Evolutionary conservation across 2,888 invertebrate genomes (phyloP).

Genomic region (Coleophora flavipennella): DNA sequence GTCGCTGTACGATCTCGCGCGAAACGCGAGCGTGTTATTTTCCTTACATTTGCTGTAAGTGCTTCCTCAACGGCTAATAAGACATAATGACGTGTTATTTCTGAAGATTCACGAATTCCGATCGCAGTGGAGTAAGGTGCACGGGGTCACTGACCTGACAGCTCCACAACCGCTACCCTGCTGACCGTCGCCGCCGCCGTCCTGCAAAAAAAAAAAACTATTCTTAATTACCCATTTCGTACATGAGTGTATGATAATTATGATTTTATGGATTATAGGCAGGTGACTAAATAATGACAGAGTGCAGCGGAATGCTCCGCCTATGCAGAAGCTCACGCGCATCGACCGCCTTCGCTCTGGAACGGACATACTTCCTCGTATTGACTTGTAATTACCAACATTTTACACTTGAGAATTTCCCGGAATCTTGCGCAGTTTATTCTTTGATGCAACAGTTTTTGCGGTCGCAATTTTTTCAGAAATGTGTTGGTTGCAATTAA

Average conservation of each 20-base stretch:
- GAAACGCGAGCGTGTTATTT: slow-evolving; percentile 51
- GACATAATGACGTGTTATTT: slow-evolving; percentile 66
- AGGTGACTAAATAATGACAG: slow-evolving; percentile 39
- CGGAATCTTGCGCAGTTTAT: slow-evolving; percentile 20
- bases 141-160: slow-evolving; percentile 59
- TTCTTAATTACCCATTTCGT: slow-evolving; percentile 49
- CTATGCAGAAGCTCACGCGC: background rate
- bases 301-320: slow-evolving; percentile 15
- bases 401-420: slow-evolving; percentile 30
- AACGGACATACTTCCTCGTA: slow-evolving; percentile 29
- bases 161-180: slow-evolving; percentile 46
- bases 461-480: slow-evolving; percentile 28
- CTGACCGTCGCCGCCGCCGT: slow-evolving; percentile 27
- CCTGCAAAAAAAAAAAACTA: slow-evolving; percentile 51
- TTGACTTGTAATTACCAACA: slow-evolving; percentile 35
- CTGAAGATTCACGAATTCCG: slow-evolving; percentile 65
- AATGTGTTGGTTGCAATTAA: too few relatives aligned
- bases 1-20: slow-evolving; percentile 43
- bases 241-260: slow-evolving; percentile 46
- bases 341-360: slow-evolving; percentile 27
- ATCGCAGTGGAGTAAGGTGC: slow-evolving; percentile 50
- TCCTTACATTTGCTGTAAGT: slow-evolving; percentile 60
- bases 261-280: slow-evolving; percentile 43
- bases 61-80: slow-evolving; percentile 64
- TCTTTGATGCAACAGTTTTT: slow-evolving; percentile 27